These are phyloP conservation scores for Lepus europaeus DNA, from an alignment of 2,113 vertebrate genomes.

Conservation along the genomic window DNA sequence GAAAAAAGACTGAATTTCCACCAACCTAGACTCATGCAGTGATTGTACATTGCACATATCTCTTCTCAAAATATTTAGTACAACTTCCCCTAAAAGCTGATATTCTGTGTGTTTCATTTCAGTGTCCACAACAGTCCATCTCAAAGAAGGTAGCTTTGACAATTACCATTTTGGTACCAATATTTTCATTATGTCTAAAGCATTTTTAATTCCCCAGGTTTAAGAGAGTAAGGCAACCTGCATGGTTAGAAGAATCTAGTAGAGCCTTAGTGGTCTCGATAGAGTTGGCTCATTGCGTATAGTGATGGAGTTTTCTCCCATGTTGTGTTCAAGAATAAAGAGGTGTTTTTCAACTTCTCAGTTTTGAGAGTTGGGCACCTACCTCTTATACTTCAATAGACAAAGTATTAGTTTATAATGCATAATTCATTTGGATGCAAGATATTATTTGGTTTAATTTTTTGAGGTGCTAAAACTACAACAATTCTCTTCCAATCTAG, in stretches of 20 bases:
- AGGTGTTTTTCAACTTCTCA: conserved; percentile 80
- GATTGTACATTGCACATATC: conserved; percentile 67
- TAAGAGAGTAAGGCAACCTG: conserved; percentile 62
- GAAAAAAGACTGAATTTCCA: conserved; percentile 47
- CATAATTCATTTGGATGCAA: conserved; percentile 79
- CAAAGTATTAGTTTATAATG: conserved; percentile 77
- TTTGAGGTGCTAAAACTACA: conserved; percentile 88
- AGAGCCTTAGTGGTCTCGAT: conserved; percentile 68
- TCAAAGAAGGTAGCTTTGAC: conserved; percentile 68
- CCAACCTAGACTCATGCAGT: conserved; percentile 64
- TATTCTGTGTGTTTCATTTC: conserved; percentile 70
- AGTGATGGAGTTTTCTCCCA: conserved; percentile 71
- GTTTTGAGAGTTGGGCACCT: conserved; percentile 73
- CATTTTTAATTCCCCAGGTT: conserved; percentile 70
- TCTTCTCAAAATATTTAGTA: conserved; percentile 48
- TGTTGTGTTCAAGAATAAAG: conserved; percentile 71
- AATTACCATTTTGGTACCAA: conserved; percentile 69
- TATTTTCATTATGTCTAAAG: conserved; percentile 75
- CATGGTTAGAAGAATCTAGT: conserved; percentile 70
- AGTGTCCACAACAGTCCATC: conserved; percentile 44
- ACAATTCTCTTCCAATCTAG: conserved; percentile 83
- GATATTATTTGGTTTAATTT: conserved; percentile 78
- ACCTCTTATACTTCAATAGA: conserved; percentile 71
- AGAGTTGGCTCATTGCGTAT: conserved; percentile 44
- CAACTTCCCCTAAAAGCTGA: conserved; percentile 28